These are phyloP conservation scores for Lanius ludovicianus DNA, from an alignment of 2,113 vertebrate species.

Conservation along the genomic window DNA sequence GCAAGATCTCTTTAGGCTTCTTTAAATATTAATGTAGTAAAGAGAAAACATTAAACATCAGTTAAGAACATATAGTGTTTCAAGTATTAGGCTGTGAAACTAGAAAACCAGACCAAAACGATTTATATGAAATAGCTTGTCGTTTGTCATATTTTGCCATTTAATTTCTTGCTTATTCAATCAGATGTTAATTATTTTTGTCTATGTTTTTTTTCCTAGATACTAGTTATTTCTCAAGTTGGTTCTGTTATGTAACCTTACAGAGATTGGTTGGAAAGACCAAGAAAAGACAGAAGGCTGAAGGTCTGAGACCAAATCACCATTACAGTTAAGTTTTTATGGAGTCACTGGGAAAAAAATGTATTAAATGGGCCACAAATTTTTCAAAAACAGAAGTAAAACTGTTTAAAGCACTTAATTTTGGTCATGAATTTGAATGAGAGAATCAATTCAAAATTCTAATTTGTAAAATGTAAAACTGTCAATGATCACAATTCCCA, in stretches of 20 bases:
- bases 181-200: neutral
- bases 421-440: neutral
- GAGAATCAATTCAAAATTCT: neutral
- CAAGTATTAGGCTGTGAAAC: neutral
- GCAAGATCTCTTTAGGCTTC: slow-evolving; percentile 26
- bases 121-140: neutral
- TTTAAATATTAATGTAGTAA: slow-evolving; percentile 61
- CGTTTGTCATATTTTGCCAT: neutral
- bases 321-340: neutral
- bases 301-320: neutral
- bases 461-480: neutral
- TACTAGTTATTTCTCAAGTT: neutral
- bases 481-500: neutral
- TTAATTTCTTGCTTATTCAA: neutral
- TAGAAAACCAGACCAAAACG: neutral
- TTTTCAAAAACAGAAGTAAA: neutral
- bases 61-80: neutral
- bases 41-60: slow-evolving; percentile 38
- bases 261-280: neutral
- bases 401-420: neutral
- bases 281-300: neutral
- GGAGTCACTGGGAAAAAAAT: neutral
- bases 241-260: neutral
- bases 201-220: neutral
- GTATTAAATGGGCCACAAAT: neutral